Conservation (phyloP, 2,888 invertebrate species). For the Lasioglossum vierecki region DNA sequence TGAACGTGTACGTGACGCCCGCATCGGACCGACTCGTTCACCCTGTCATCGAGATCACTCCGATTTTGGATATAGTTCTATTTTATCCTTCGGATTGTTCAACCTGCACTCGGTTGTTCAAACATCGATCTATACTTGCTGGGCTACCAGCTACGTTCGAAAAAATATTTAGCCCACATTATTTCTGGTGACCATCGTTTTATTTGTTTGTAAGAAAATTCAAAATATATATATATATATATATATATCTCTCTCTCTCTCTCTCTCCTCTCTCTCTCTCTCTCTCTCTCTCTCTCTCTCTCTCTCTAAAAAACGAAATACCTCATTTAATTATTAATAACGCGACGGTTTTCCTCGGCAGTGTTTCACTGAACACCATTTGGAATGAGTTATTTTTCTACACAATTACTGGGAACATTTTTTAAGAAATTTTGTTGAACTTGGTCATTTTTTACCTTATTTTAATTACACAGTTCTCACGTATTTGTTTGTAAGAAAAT, state of each 20-base stretch:
- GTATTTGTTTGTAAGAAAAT: not conserved
- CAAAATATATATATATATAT: too few relatives aligned
- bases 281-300: too few relatives aligned
- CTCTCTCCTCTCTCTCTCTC: too few relatives aligned
- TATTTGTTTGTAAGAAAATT: not conserved
- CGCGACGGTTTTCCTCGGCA: too few relatives aligned
- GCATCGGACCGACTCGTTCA: conserved; percentile 43
- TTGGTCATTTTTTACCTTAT: not conserved
- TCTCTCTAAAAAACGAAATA: too few relatives aligned
- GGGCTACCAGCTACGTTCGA: not conserved
- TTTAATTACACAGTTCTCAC: not conserved
- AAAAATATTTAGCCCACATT: not conserved
- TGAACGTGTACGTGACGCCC: conserved; percentile 63
- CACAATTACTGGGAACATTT: not conserved
- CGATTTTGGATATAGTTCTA: not conserved
- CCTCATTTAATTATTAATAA: too few relatives aligned
- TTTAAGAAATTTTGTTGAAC: not conserved
- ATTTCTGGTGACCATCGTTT: not conserved
- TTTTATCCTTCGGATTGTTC: not conserved
- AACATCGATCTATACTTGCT: not conserved
- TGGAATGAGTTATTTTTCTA: too few relatives aligned
- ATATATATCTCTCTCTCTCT: too few relatives aligned
- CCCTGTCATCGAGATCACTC: conserved; percentile 5
- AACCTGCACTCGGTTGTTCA: not conserved
- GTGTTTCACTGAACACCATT: too few relatives aligned